These are phyloP conservation scores for Rhogogaster chlorosoma DNA, from an alignment of 2,888 invertebrate species.

Conservation along the genomic window DNA sequence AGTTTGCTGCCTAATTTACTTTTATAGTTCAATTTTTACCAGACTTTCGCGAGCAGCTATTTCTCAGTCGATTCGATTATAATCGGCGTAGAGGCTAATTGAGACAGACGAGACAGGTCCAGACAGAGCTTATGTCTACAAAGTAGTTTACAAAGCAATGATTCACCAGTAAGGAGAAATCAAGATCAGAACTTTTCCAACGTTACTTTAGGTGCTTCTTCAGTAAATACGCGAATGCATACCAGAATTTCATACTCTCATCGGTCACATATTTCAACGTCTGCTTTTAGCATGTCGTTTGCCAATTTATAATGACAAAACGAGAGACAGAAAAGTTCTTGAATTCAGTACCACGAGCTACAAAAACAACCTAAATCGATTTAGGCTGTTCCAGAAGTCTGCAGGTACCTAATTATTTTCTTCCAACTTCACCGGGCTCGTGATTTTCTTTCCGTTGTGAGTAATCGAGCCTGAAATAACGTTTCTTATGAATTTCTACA, in stretches of 20 bases:
- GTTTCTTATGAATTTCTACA: not conserved
- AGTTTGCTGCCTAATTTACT: not conserved
- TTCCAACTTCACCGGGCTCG: not conserved
- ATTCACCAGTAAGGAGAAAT: not conserved
- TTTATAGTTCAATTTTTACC: not conserved
- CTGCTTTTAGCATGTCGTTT: not conserved
- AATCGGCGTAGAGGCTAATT: not conserved
- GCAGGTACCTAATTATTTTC: not conserved
- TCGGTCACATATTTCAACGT: not conserved
- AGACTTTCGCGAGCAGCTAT: not conserved
- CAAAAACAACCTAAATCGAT: not conserved
- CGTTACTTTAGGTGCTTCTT: not conserved
- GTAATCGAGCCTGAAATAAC: not conserved
- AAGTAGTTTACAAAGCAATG: not conserved
- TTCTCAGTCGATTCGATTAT: not conserved
- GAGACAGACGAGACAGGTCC: not conserved
- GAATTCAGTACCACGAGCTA: not conserved
- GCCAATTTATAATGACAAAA: not conserved
- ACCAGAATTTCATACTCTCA: not conserved
- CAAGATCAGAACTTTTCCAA: not conserved
- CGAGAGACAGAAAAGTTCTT: not conserved
- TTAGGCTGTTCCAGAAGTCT: not conserved
- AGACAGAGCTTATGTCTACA: not conserved
- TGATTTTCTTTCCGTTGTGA: not conserved
- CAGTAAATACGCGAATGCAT: not conserved